Evolutionary conservation across 2,113 vertebrate species (phyloP).

Genomic region (Microcebus murinus): DNA sequence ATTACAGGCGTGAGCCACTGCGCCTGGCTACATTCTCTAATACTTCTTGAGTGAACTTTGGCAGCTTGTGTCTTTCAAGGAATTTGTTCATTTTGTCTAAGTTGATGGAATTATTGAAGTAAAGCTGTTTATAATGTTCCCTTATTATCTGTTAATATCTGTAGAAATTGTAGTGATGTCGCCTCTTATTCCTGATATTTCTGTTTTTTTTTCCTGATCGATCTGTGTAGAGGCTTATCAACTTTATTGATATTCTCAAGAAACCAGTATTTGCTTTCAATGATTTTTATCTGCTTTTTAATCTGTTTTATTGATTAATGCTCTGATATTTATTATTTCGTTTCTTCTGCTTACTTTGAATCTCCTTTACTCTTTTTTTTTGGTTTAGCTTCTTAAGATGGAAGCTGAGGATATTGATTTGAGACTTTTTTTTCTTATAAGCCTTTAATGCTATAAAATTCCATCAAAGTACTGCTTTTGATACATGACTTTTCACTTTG

Average conservation of each 20-base stretch:
- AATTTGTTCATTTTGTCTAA: background rate
- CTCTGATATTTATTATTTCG: background rate
- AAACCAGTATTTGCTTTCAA: background rate
- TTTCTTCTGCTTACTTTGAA: background rate
- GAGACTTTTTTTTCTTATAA: constrained; percentile 11
- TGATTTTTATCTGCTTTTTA: background rate
- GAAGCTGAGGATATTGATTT: background rate
- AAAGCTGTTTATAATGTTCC: background rate
- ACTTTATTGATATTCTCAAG: background rate
- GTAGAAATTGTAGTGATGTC: background rate
- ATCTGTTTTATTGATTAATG: constrained; percentile 40
- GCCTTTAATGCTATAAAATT: background rate
- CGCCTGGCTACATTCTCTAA: background rate
- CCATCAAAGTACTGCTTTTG: background rate
- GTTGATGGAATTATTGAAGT: background rate
- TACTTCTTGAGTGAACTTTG: background rate
- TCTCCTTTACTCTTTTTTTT: background rate
- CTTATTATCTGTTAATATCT: background rate
- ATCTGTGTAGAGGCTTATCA: background rate
- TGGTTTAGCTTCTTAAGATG: background rate
- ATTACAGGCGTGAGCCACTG: no score
- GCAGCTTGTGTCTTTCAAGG: background rate
- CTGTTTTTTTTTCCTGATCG: background rate
- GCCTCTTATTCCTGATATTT: background rate
- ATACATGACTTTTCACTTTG: background rate